Evolutionary conservation across 2,113 vertebrate genomes (phyloP).

Genomic region (Crypturellus undulatus): DNA sequence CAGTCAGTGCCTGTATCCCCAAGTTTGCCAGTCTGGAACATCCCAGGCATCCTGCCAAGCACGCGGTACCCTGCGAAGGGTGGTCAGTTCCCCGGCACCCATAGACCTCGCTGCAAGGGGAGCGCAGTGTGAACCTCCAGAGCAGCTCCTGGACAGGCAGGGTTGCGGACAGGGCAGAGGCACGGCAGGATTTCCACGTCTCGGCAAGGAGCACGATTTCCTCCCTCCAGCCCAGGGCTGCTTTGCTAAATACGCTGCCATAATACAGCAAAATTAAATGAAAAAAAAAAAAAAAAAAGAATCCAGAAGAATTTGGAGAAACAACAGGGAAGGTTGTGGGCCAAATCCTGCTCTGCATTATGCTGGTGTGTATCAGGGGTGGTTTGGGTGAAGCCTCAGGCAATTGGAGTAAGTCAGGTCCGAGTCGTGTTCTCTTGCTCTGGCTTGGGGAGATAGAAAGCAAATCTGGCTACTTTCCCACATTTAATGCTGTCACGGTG

Average conservation of each 20-base stretch:
- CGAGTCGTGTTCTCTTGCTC: rapidly evolving
- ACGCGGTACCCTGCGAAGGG: rapidly evolving
- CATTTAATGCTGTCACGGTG: background rate
- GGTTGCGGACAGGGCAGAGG: background rate
- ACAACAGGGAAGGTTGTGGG: background rate
- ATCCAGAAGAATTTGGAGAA: background rate
- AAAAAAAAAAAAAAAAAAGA: background rate
- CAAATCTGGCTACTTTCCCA: background rate
- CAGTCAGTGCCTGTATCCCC: rapidly evolving
- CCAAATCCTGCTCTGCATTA: background rate
- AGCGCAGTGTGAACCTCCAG: rapidly evolving
- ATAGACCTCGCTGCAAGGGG: background rate
- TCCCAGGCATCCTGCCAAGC: background rate
- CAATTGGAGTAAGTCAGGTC: background rate
- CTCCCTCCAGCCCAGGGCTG: background rate
- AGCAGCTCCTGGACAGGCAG: rapidly evolving
- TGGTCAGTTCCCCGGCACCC: background rate
- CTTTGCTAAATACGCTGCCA: constrained; percentile 4
- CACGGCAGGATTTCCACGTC: background rate
- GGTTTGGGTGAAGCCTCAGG: background rate
- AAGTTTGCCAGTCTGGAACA: background rate
- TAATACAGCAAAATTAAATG: background rate
- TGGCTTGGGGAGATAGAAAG: background rate
- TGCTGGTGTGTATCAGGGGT: background rate
- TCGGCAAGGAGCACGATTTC: background rate